Conservation (phyloP, 1,140 invertebrate species). For the Dendrolimus punctatus region DNA sequence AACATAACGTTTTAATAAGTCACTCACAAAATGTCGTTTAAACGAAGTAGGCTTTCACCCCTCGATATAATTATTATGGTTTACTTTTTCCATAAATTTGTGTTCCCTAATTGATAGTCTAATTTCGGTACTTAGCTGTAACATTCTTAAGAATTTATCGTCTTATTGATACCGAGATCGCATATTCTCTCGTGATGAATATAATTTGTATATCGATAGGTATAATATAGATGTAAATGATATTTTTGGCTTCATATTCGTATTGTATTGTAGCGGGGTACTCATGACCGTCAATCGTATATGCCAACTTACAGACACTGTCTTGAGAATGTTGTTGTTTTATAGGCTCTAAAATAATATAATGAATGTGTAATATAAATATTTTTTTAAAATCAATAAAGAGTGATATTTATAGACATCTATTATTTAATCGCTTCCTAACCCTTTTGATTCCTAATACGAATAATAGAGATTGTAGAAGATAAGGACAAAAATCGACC, state of each 20-base stretch:
- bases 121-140: constrained; percentile 55
- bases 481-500: too few species aligned
- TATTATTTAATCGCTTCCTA: constrained; percentile 18
- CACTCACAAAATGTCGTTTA: too few species aligned
- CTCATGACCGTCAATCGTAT: constrained; percentile 8
- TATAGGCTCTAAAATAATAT: constrained; percentile 50
- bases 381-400: constrained; percentile 71
- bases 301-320: constrained; percentile 26
- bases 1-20: too few species aligned
- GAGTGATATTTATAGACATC: constrained; percentile 57
- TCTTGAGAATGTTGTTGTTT: constrained; percentile 52
- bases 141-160: constrained; percentile 30
- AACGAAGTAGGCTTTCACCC: too few species aligned
- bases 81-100: constrained; percentile 20
- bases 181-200: constrained; percentile 17
- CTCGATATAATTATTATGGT: too few species aligned
- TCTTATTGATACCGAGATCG: constrained; percentile 23
- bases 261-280: constrained; percentile 25
- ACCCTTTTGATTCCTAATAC: too few species aligned
- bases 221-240: constrained; percentile 42
- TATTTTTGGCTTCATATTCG: constrained; percentile 53
- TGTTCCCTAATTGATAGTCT: constrained; percentile 39
- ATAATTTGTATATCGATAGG: constrained; percentile 32
- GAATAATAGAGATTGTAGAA: too few species aligned
- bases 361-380: constrained; percentile 66